Conservation (phyloP, 2,888 invertebrate genomes). For the Trachelus tabidus region DNA sequence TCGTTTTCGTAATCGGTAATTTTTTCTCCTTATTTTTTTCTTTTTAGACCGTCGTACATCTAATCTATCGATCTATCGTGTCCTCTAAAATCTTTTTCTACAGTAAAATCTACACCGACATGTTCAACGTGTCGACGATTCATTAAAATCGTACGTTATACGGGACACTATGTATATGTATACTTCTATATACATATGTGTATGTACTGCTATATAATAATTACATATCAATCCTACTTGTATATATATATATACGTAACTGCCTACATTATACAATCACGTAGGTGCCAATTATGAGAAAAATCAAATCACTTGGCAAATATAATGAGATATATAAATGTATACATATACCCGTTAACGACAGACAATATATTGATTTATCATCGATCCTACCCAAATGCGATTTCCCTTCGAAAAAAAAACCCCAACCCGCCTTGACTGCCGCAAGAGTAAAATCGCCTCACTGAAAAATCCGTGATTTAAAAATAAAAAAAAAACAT, state of each 20-base stretch:
- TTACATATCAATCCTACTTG: conserved; percentile 49
- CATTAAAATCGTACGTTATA: conserved; percentile 25
- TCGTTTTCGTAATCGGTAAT: too few species aligned
- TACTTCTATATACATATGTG: conserved; percentile 23
- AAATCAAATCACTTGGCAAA: conserved; percentile 8
- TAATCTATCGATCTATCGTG: conserved; percentile 47
- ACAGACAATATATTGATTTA: conserved; percentile 28
- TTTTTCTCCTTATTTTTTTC: background rate
- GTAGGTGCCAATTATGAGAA: too few species aligned
- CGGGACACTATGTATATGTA: conserved; percentile 15
- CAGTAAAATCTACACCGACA: conserved; percentile 36
- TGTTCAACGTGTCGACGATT: conserved; percentile 29
- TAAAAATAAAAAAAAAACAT: too few species aligned
- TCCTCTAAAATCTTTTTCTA: conserved; percentile 33
- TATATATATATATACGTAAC: conserved; percentile 33
- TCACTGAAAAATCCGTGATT: too few species aligned
- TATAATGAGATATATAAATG: conserved; percentile 27
- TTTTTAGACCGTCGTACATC: conserved; percentile 46
- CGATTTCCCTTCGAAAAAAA: too few species aligned
- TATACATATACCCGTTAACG: conserved; percentile 27
- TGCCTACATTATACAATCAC: too few species aligned
- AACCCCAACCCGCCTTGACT: too few species aligned
- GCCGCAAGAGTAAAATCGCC: too few species aligned
- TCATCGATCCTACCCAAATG: too few species aligned
- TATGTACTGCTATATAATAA: conserved; percentile 30